Evolutionary conservation across 2,113 vertebrate species (phyloP).

Genomic region (Equus przewalskii): DNA sequence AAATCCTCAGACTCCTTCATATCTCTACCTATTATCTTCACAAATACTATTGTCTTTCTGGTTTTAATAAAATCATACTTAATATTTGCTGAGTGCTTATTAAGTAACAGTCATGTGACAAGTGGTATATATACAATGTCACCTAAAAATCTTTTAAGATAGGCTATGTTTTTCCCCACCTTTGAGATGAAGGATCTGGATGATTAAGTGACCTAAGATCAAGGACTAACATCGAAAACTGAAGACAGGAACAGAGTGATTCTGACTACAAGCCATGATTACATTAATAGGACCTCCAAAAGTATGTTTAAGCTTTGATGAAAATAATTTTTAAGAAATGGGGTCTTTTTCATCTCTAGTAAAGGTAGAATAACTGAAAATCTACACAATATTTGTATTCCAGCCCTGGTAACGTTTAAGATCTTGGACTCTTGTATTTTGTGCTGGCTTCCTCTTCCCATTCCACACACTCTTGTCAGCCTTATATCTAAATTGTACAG

Average conservation of each 20-base stretch:
- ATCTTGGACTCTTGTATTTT: not conserved
- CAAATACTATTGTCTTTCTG: not conserved
- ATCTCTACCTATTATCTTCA: not conserved
- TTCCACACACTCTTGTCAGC: not conserved
- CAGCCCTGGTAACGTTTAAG: not conserved
- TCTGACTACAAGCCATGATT: not conserved
- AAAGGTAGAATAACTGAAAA: not conserved
- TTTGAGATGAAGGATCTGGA: not conserved
- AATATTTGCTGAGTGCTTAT: conserved; percentile 11
- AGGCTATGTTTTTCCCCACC: not conserved
- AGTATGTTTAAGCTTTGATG: not conserved
- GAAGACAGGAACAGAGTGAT: not conserved
- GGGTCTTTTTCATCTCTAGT: not conserved
- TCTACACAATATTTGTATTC: not conserved
- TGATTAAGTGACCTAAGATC: not conserved
- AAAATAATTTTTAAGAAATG: not conserved
- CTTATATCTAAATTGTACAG: not conserved
- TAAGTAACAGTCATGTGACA: not conserved
- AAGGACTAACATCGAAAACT: not conserved
- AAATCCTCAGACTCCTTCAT: not conserved
- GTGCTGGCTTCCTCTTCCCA: not conserved
- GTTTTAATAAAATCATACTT: not conserved
- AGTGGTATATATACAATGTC: not conserved
- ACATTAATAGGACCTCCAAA: not conserved
- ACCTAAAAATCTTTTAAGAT: not conserved